These are phyloP conservation scores for Morelia viridis DNA, from an alignment of 2,797 vertebrate genomes.

Conservation along the genomic window DNA sequence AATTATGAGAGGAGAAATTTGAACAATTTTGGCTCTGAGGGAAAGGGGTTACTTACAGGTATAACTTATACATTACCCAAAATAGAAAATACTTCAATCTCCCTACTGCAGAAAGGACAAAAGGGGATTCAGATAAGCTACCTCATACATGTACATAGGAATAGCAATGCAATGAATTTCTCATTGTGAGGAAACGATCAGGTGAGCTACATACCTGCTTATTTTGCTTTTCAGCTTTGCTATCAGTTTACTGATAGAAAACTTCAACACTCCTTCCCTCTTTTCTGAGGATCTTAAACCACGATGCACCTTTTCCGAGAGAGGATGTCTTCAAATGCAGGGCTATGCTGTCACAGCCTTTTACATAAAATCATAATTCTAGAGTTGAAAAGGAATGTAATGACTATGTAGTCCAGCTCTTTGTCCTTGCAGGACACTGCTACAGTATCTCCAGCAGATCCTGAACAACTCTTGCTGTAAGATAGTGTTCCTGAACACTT, in stretches of 20 bases:
- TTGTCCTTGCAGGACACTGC: background rate
- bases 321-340: background rate
- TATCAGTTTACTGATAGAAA: no score
- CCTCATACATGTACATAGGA: background rate
- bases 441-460: background rate
- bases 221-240: no score
- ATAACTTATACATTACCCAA: background rate
- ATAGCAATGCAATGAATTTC: background rate
- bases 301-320: background rate
- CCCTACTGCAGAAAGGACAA: background rate
- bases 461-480: background rate
- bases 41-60: background rate
- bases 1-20: slow-evolving; percentile 31
- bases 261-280: background rate
- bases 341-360: background rate
- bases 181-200: background rate
- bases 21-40: slow-evolving; percentile 9
- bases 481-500: background rate
- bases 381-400: background rate
- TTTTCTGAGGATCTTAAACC: background rate
- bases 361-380: background rate
- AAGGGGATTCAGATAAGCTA: background rate
- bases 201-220: background rate
- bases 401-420: background rate
- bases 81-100: background rate